phyloP scores from a whole-genome alignment of 2,888 invertebrate species.

The Rotaria sp. region DNA sequence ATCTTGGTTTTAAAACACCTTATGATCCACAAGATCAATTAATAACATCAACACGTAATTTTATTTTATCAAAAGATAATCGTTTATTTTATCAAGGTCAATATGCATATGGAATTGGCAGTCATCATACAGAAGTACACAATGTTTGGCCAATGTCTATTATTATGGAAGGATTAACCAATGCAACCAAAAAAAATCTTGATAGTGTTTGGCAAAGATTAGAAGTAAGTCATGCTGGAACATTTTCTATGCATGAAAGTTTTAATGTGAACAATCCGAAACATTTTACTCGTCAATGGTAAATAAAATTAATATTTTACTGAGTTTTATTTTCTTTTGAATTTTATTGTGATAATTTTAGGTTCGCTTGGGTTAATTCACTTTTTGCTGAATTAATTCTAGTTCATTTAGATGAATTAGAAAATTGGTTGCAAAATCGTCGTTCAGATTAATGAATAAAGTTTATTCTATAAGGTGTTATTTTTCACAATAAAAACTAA shows the following conservation, averaged over 20 bases:
- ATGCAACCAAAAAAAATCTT: not conserved
- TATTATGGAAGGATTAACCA: conserved; percentile 19
- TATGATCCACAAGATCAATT: conserved; percentile 1
- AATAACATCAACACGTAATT: not conserved
- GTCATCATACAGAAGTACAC: not conserved
- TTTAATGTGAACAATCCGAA: not conserved
- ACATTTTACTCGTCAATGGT: not conserved
- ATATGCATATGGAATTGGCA: not conserved
- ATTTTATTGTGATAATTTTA: not conserved
- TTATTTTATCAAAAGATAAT: not conserved
- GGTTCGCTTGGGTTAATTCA: conserved; percentile 8
- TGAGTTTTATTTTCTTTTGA: not conserved
- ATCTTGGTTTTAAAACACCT: not conserved
- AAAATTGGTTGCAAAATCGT: not conserved
- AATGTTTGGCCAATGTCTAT: not conserved
- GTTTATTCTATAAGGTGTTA: too few relatives aligned
- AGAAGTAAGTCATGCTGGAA: not conserved
- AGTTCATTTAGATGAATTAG: not conserved
- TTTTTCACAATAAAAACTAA: too few relatives aligned
- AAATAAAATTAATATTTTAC: not conserved
- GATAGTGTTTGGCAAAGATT: not conserved
- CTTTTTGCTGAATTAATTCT: not conserved
- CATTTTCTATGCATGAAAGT: conserved; percentile 18
- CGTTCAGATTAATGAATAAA: not conserved
- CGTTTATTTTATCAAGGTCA: not conserved